phyloP scores from a whole-genome alignment of 2,797 vertebrate species.

The Onychomys arenicola region DNA sequence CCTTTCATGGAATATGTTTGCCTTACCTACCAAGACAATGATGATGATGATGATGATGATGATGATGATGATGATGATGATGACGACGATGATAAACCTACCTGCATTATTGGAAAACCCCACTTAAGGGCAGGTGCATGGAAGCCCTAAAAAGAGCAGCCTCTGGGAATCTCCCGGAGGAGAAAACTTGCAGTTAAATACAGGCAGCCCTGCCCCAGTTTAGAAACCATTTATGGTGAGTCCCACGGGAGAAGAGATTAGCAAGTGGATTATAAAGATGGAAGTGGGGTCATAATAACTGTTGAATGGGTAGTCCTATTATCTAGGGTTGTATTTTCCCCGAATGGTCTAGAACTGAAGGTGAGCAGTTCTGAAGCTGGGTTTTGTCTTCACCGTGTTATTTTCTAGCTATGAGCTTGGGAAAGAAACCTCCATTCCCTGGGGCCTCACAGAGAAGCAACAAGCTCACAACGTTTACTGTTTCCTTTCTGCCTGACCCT shows the following conservation, averaged over 20 bases:
- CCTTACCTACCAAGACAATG: neutral
- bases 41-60: neutral
- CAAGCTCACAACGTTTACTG: neutral
- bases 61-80: neutral
- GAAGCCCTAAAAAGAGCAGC: neutral
- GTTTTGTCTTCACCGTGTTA: neutral
- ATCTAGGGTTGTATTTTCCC: neutral
- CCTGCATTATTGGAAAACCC: neutral
- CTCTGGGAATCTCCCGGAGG: neutral
- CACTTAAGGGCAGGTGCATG: neutral
- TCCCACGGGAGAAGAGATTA: neutral
- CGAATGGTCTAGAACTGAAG: neutral
- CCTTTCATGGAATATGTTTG: slow-evolving; percentile 7
- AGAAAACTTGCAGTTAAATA: slow-evolving; percentile 17
- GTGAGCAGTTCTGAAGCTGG: neutral
- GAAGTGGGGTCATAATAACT: neutral
- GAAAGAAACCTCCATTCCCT: neutral
- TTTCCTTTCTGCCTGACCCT: neutral
- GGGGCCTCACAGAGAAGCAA: slow-evolving; percentile 14
- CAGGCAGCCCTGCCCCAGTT: neutral
- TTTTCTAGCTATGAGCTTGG: neutral
- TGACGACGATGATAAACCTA: neutral
- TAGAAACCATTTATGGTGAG: slow-evolving; percentile 18
- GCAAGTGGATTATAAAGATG: slow-evolving; percentile 4
- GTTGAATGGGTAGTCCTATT: neutral